Percentiles rank a stretch among this genome's conserved stretches.
Evolutionary conservation across 1,140 invertebrate genomes (phyloP).

Genomic region (Andrena cerasifolii): DNA sequence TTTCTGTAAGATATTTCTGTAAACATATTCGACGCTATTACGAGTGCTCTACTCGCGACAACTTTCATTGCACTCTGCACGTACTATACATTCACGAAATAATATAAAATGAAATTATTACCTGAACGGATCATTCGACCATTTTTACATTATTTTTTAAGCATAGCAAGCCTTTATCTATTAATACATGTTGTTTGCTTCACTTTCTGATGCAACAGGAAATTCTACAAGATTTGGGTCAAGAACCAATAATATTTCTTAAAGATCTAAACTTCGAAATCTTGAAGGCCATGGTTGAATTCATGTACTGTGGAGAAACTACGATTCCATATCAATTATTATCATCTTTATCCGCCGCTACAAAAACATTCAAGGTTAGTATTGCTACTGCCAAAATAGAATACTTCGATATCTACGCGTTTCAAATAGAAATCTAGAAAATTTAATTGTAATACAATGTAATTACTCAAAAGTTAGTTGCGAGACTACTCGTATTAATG

Average conservation of each 20-base stretch:
- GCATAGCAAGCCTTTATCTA: neutral
- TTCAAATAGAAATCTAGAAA: no score
- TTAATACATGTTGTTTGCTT: constrained; percentile 40
- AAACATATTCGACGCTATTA: constrained; percentile 23
- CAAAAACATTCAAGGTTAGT: constrained; percentile 83
- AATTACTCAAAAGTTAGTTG: neutral
- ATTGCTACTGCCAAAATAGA: no score
- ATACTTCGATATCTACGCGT: no score
- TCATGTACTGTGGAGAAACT: constrained; percentile 85
- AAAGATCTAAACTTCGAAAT: constrained; percentile 84
- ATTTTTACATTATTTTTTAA: constrained; percentile 6
- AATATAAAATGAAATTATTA: constrained; percentile 10
- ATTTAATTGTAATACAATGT: neutral
- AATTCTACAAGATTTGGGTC: constrained; percentile 83
- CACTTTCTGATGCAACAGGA: constrained; percentile 73
- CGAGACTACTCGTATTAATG: constrained; percentile 20
- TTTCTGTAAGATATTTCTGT: neutral
- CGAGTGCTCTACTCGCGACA: constrained; percentile 5
- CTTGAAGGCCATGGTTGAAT: constrained; percentile 84
- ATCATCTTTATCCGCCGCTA: constrained; percentile 81
- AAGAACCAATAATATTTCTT: constrained; percentile 83
- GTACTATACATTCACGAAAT: neutral
- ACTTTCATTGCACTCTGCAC: neutral
- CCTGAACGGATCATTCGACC: constrained; percentile 7
- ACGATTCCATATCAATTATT: constrained; percentile 83